Evolutionary conservation across 2,113 vertebrate species (phyloP).

Genomic region (Azemiops feae): DNA sequence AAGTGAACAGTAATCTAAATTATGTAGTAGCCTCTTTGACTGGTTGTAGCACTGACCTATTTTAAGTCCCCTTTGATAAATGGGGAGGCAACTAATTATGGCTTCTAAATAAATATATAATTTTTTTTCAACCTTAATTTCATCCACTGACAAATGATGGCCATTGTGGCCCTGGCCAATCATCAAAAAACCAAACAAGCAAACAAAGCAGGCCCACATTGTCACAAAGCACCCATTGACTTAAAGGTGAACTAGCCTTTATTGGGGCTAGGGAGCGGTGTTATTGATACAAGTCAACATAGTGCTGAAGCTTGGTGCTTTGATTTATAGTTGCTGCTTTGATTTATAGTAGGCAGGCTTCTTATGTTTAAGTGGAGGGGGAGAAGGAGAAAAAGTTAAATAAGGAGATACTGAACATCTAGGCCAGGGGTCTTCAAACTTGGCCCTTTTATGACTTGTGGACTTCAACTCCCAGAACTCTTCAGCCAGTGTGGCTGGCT

Average conservation of each 20-base stretch:
- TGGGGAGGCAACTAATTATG: neutral
- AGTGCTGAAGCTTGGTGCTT: too few species aligned
- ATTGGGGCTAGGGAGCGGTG: neutral
- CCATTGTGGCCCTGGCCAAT: neutral
- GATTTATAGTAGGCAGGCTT: neutral
- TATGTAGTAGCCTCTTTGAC: neutral
- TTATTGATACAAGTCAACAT: neutral
- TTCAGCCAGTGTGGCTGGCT: too few species aligned
- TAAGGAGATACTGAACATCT: neutral
- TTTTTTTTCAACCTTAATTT: neutral
- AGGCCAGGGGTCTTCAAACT: neutral
- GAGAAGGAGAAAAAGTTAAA: neutral
- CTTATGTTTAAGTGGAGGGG: neutral
- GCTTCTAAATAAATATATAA: neutral
- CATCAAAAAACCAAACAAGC: neutral
- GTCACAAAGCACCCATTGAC: neutral
- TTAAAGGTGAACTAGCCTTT: neutral
- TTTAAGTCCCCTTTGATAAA: neutral
- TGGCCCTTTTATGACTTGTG: too few species aligned
- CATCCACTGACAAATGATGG: neutral
- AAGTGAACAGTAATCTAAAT: neutral
- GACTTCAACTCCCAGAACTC: too few species aligned
- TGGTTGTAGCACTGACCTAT: neutral
- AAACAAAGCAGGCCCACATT: neutral
- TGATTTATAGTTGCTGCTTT: too few species aligned